These are phyloP conservation scores for Pelmatolapia mariae DNA, from an alignment of 2,113 vertebrate species.

Conservation along the genomic window DNA sequence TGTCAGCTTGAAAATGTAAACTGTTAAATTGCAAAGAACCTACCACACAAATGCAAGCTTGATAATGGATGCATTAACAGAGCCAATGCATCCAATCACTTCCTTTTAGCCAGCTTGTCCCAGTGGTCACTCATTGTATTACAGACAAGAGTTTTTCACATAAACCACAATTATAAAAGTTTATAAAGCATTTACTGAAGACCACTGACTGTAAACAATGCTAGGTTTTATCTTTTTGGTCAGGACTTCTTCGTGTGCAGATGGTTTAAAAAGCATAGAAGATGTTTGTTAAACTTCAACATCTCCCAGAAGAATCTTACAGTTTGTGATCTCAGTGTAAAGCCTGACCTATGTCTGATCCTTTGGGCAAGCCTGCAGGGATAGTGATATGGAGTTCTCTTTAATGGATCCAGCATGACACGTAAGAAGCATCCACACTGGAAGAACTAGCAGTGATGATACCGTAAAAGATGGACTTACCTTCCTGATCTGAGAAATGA, in stretches of 20 bases:
- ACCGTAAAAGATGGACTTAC: background rate
- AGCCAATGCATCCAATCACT: background rate
- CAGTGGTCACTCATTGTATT: background rate
- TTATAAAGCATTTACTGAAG: background rate
- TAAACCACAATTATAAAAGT: background rate
- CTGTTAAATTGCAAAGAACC: background rate
- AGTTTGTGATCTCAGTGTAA: background rate
- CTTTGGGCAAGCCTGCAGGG: background rate
- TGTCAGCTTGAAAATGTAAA: background rate
- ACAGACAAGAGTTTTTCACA: background rate
- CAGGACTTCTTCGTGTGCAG: rapidly evolving
- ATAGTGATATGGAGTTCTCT: rapidly evolving
- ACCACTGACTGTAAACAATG: rapidly evolving
- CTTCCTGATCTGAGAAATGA: background rate
- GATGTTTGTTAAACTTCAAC: background rate
- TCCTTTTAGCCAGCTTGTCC: background rate
- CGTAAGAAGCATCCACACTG: background rate
- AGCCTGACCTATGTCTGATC: background rate
- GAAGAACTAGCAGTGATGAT: background rate
- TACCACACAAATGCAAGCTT: background rate
- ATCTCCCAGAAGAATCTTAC: background rate
- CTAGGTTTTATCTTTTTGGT: rapidly evolving
- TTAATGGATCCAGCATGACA: background rate
- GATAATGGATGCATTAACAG: background rate
- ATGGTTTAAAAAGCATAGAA: background rate